A percentile compares a stretch with the other conserved stretches of the same genome.
Evolutionary conservation across 2,797 vertebrate genomes (phyloP).

Genomic region (Amblyopsis hoosieri): DNA sequence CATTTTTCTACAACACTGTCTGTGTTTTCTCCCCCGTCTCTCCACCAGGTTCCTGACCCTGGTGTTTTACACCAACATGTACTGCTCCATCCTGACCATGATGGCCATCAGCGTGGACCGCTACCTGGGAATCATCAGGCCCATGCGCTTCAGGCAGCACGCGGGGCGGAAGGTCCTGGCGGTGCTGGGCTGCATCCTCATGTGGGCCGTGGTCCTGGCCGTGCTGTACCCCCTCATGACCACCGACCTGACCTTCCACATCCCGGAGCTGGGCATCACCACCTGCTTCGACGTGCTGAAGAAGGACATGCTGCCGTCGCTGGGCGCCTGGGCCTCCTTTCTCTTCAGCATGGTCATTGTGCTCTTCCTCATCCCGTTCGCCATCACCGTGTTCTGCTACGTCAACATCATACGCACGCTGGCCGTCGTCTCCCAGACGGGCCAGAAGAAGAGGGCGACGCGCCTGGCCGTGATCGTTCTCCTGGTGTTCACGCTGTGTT

Average conservation of each 20-base stretch:
- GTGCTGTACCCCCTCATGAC: constrained; percentile 83
- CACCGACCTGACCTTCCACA: constrained; percentile 82
- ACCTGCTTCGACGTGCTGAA: constrained; percentile 93
- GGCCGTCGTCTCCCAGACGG: constrained; percentile 58
- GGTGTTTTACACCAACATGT: constrained; percentile 92
- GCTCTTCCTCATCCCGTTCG: constrained; percentile 88
- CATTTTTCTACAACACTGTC: not conserved
- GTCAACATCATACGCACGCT: constrained; percentile 82
- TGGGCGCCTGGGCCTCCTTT: constrained; percentile 80
- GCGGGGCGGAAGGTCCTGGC: constrained; percentile 77
- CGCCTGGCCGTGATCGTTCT: constrained; percentile 82
- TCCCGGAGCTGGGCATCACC: constrained; percentile 79
- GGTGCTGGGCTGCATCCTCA: constrained; percentile 69
- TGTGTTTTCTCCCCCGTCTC: not conserved
- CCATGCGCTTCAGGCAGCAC: constrained; percentile 74
- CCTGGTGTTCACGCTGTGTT: constrained; percentile 85
- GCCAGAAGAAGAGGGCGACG: constrained; percentile 80
- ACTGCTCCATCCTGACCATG: constrained; percentile 92
- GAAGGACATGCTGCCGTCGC: constrained; percentile 82
- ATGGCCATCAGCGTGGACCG: constrained; percentile 89
- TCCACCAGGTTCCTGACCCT: constrained; percentile 76
- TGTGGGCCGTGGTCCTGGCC: constrained; percentile 82
- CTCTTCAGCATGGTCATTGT: constrained; percentile 79
- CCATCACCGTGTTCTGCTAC: constrained; percentile 87
- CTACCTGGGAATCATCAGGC: constrained; percentile 87